phyloP scores from a whole-genome alignment of 2,113 vertebrate species.

The Brachyhypopomus gauderio region DNA sequence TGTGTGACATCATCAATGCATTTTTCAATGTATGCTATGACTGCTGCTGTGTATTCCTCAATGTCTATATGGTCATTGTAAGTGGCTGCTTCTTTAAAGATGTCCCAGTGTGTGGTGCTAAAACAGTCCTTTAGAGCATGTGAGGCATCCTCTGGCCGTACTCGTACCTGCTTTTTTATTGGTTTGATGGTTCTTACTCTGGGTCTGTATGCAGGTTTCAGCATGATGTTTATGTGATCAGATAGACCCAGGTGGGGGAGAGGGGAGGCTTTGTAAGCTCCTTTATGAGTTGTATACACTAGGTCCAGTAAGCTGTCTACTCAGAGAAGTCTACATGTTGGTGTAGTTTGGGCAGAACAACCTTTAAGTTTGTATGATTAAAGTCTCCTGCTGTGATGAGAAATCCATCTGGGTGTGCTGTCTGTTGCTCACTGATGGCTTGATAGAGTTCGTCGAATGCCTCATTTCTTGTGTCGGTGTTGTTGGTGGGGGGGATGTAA shows the following conservation, averaged over 20 bases:
- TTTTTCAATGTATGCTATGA: conserved; percentile 11
- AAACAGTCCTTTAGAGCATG: conserved; percentile 33
- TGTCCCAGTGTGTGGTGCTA: neutral
- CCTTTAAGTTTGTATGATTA: neutral
- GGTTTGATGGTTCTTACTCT: conserved; percentile 13
- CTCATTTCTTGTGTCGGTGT: conserved; percentile 15
- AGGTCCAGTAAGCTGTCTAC: no score
- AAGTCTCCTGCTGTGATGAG: conserved; percentile 7
- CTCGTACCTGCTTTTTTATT: neutral
- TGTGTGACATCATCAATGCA: conserved; percentile 1
- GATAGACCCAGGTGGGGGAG: neutral
- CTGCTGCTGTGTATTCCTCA: conserved; percentile 17
- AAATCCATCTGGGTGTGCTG: conserved; percentile 35
- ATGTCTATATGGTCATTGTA: conserved; percentile 18
- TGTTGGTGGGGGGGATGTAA: conserved; percentile 36
- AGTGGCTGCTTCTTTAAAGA: conserved; percentile 41
- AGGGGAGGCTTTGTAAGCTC: no score
- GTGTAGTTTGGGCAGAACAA: neutral
- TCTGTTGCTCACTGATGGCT: conserved; percentile 40
- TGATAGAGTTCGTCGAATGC: conserved; percentile 34
- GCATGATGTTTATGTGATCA: neutral
- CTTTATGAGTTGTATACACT: no score
- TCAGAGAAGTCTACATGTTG: conserved; percentile 24
- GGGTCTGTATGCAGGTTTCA: conserved; percentile 20
- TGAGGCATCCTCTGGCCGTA: conserved; percentile 18